These are phyloP conservation scores for Popillia japonica DNA, from an alignment of 1,140 invertebrate genomes.

Conservation along the genomic window DNA sequence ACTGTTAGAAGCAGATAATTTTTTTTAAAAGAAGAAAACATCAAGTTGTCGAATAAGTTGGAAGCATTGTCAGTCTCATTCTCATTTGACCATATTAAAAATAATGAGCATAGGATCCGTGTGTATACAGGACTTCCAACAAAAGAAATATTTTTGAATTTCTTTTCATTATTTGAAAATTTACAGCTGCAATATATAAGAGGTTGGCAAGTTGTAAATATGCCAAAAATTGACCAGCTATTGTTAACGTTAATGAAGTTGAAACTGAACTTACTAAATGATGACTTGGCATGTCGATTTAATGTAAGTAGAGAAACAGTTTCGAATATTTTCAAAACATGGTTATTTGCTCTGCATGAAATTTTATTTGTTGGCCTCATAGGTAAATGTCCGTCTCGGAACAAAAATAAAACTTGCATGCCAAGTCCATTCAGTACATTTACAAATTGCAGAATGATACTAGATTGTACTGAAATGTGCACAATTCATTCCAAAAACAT, in stretches of 20 bases:
- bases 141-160: not conserved
- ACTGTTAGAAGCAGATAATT: too few species aligned
- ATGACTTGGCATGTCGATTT: not conserved
- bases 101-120: too few species aligned
- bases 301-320: not conserved
- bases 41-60: too few species aligned
- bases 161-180: not conserved
- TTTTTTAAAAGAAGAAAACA: too few species aligned
- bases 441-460: not conserved
- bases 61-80: too few species aligned
- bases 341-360: not conserved
- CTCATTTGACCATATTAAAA: too few species aligned
- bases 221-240: not conserved
- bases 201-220: not conserved
- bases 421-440: too few species aligned
- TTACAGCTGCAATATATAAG: not conserved
- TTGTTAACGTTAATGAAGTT: not conserved
- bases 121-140: not conserved
- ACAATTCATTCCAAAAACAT: too few species aligned
- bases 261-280: not conserved
- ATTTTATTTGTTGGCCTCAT: not conserved
- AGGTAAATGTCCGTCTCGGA: too few species aligned
- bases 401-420: too few species aligned
- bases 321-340: not conserved
- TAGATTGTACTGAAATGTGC: not conserved